Evolutionary conservation across 2,888 invertebrate species (phyloP), one percentile per base, ranked within the genome.

Genomic region (Gymnosoma rotundatum): DNA sequence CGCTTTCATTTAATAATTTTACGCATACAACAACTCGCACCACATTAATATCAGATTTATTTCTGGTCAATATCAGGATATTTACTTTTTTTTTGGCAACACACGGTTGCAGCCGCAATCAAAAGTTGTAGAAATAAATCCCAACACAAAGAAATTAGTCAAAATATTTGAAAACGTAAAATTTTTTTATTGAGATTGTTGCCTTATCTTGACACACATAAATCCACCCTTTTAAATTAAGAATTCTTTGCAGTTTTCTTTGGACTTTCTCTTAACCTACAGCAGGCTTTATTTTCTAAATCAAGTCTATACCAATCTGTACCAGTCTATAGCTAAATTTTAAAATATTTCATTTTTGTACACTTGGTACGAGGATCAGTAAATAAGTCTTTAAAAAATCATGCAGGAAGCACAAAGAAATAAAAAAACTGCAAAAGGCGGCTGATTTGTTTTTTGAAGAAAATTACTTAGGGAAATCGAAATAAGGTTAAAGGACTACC

Each of bases 91-190:
- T 32, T n/a, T 36, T 64, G 56, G 3, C 56, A 58, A 42, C 18
- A 36, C 48, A 48, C 14, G 56, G 66, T 38, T 58, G 54, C 12
- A 63, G 48, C 72, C 48, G 45, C 56, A 48, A 56, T 32, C 61
- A 74, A 52, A 58, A 75, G 12, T 45, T 61, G 48, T 45, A 45
- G 21, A 64, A 63, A 78, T 74, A 74, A 84, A 81, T 84, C 74
- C 81, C 54, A 58, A 61, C 70, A 75, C 83, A 83, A 79, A 69
- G 78, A 84, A 84, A 84, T 84, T 84, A 78, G 84, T 84, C 74
- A 78, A 84, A 82, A 81, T 69, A 74, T 82, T 56, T 84, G 78
- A 69, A 66, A 74, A 78, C 14, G 48, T 48, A 16, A 52, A 18
- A 52, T 7, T 25, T 4, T 48, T 48, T 16, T 48, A 6, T 48